These are phyloP conservation scores for Agriopis marginaria DNA, from an alignment of 2,888 invertebrate species.

Conservation along the genomic window DNA sequence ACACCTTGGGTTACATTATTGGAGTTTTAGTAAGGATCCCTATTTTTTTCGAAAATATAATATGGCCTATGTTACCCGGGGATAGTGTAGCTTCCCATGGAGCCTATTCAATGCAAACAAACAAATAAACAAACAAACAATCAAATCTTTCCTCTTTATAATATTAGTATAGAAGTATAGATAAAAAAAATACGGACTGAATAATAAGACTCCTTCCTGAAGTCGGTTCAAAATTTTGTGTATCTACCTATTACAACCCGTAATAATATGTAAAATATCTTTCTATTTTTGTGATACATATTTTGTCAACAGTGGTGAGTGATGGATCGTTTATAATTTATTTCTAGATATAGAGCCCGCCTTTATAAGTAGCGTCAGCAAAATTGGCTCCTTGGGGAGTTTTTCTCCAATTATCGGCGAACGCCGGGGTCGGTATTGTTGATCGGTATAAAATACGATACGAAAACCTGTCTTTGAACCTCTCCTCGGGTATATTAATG, in stretches of 20 bases:
- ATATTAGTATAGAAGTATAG: no score
- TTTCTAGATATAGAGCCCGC: constrained; percentile 59
- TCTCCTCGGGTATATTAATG: constrained; percentile 71
- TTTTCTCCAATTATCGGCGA: constrained; percentile 79
- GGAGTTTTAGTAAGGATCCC: no score
- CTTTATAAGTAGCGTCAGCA: constrained; percentile 64
- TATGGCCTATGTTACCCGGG: no score
- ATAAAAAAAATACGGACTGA: no score
- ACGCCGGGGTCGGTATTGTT: constrained; percentile 72
- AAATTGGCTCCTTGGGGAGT: constrained; percentile 82
- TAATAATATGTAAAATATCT: constrained; percentile 4
- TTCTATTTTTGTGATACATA: constrained; percentile 43
- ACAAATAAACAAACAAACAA: no score
- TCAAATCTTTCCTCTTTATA: no score
- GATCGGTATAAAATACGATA: constrained; percentile 80
- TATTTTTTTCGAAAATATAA: no score
- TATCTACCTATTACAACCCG: no score
- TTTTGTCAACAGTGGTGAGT: constrained; percentile 62
- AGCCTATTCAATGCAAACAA: no score
- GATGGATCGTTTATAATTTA: constrained; percentile 75
- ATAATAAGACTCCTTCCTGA: no score
- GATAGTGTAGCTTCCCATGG: no score
- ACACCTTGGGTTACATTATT: no score
- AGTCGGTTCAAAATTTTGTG: constrained; percentile 19
- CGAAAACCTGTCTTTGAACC: constrained; percentile 69